These are phyloP conservation scores for Cheilosia soror DNA, from an alignment of 2,888 invertebrate species.

Conservation along the genomic window DNA sequence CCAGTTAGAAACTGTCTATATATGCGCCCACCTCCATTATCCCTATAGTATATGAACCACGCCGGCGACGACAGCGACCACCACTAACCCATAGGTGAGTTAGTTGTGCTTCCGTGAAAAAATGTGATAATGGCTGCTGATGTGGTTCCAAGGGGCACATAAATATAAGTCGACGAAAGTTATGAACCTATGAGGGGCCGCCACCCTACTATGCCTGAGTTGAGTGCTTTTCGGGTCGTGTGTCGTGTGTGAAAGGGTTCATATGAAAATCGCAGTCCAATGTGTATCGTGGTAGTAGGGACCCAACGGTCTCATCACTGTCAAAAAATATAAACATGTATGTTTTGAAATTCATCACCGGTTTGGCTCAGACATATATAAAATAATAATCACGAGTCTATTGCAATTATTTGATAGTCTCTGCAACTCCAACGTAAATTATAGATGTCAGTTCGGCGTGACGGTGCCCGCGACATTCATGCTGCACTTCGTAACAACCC, in stretches of 20 bases:
- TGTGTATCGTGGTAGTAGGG: slow-evolving; percentile 15
- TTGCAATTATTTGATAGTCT: slow-evolving; percentile 56
- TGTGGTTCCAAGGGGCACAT: slow-evolving; percentile 68
- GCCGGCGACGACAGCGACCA: slow-evolving; percentile 1
- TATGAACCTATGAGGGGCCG: slow-evolving; percentile 29
- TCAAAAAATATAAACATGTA: slow-evolving; percentile 21
- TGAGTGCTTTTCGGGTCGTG: slow-evolving; percentile 30
- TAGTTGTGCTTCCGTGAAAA: slow-evolving; percentile 54
- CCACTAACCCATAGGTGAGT: slow-evolving; percentile 40
- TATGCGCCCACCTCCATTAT: slow-evolving; percentile 8
- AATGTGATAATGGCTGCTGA: slow-evolving; percentile 69
- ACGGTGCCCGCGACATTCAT: neutral
- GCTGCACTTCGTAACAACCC: slow-evolving; percentile 32
- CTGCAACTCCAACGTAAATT: slow-evolving; percentile 57
- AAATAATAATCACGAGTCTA: slow-evolving; percentile 66
- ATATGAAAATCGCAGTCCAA: slow-evolving; percentile 9
- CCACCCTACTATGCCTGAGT: neutral
- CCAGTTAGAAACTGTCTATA: slow-evolving; percentile 37
- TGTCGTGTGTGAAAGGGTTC: no score
- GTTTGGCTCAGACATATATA: slow-evolving; percentile 11
- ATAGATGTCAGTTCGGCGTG: slow-evolving; percentile 27
- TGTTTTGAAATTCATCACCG: slow-evolving; percentile 55
- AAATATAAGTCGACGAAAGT: slow-evolving; percentile 64
- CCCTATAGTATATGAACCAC: slow-evolving; percentile 1
- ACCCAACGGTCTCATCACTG: slow-evolving; percentile 28